Percentiles rank a stretch among this genome's conserved stretches.
Evolutionary conservation across 2,113 vertebrate species (phyloP).

Genomic region (Embiotoca jacksoni): DNA sequence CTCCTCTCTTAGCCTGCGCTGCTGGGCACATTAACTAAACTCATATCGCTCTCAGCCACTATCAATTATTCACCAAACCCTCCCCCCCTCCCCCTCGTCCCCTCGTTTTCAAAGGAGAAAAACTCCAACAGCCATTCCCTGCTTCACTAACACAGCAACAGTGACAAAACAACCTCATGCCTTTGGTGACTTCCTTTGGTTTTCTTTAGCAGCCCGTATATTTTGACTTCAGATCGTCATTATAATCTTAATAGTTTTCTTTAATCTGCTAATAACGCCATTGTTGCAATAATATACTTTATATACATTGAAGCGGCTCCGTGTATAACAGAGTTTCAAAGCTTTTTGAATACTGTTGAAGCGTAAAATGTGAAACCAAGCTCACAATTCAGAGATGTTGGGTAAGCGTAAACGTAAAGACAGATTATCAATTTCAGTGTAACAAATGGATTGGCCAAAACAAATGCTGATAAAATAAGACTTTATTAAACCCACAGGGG

Average conservation of each 20-base stretch:
- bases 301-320: neutral
- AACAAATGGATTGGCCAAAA: no score
- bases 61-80: conserved; percentile 85
- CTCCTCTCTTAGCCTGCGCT: conserved; percentile 82
- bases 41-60: conserved; percentile 87
- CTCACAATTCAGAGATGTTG: neutral
- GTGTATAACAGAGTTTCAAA: conserved; percentile 11
- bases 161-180: conserved; percentile 47
- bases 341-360: neutral
- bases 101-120: conserved; percentile 70
- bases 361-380: neutral
- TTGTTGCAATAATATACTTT: conserved; percentile 31
- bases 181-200: conserved; percentile 50
- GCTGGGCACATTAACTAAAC: conserved; percentile 89
- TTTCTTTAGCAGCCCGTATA: conserved; percentile 23
- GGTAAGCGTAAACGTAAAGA: no score
- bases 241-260: conserved; percentile 27
- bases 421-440: no score
- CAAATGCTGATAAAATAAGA: no score
- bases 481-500: no score
- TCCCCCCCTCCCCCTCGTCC: conserved; percentile 32
- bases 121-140: conserved; percentile 56
- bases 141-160: conserved; percentile 43
- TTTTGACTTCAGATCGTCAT: conserved; percentile 37
- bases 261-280: conserved; percentile 47